Evolutionary conservation across 2,113 vertebrate genomes (phyloP), one percentile per base, ranked within the genome.

Genomic region (Tympanuchus pallidicinctus): DNA sequence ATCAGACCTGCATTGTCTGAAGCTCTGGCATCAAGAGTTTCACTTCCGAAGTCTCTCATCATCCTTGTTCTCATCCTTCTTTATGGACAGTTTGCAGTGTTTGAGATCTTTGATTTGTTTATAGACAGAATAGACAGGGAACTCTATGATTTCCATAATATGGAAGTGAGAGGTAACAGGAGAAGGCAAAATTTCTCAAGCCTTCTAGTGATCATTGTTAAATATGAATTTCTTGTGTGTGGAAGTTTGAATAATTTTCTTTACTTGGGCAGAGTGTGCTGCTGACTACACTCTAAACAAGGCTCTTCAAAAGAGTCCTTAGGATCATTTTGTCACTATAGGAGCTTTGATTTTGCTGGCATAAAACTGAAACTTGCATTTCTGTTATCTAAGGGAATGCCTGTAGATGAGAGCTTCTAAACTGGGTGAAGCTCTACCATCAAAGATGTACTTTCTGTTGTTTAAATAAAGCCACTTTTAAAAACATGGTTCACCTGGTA

Each of bases 81-180:
- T 88, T 80, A 50, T 10, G 74, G 67, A 91, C 56, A 86, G 45
- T 70, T 59, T 80, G 48, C 63, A 85, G 48, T 3, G 5, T 57
- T 64, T 86, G 45, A 92, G 61, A 71, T 22, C 34, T 78, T 86
- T 60, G 24, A 74, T 92, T 79, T 94, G 80, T 86, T 88, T 67
- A 32, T 47, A 88, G 89, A 71, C 13, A 86, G 75, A 83, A 13
- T 71, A 80, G 48, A 45, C 15, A 79, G 54, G 30, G 64, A 71
- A 48, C 38, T 80, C 64, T n/a, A 13, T 42, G 16, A 60, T n/a
- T 79, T 63, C 20, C 10, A 11, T 52, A 28, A 59, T 67, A 42
- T 2, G 63, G 10, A 74, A 47, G 73, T 63, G 34, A 74, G 72
- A 67, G 15, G 47, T 30, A 84, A 78, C 32, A 74, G 50, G 75